Base-by-base conservation (phyloP, 2,113 vertebrate species). In the Mirza zaza region DNA sequence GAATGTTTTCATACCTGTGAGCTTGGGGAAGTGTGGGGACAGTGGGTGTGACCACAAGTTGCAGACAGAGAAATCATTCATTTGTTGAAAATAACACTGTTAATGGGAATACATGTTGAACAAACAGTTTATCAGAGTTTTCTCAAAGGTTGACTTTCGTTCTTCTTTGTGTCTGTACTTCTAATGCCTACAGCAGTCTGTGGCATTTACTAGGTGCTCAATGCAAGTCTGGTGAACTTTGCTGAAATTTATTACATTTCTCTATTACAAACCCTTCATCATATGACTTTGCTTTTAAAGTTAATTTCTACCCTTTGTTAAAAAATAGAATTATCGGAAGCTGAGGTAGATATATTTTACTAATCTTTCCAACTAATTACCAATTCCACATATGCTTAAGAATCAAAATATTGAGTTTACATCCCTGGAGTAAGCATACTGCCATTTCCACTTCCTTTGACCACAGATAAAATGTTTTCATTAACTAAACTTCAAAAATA, bases 401-500 rank as follows among this genome's bases (percentile, higher is more conserved):
- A 91, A 85, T 71, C 45, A 94, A 93, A 94, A 86, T 42, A 70
- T 39, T 48, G 55, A 93, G 2, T 71, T 84, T 45, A 81, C 7
- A 84, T 85, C 17, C 2, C 8, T 75, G 61, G 61, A 91, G 36
- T 68, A 87, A 85, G 73, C 1, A 12, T 17, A 76, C 10, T 73
- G 10, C 5, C 21, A 73, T 93, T n/a, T 70, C 52, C 36, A 65
- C 15, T 52, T 79, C 15, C 27, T 71, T 73, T n/a, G 18, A 57
- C 27, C 27, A 67, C 9, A 90, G 29, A 85, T 67, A 25, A 87
- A 84, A 81, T 50, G 15, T 18, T 63, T 79, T 75, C 61, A 36
- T 17, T 71, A 82, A 90, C 77, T 88, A 91, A 73, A 29, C 20
- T 81, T 84, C n/a, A 67, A 85, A 95, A 96, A 21, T 34, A 50